Evolutionary conservation across 2,797 vertebrate genomes (phyloP).

Genomic region (Liasis olivaceus): DNA sequence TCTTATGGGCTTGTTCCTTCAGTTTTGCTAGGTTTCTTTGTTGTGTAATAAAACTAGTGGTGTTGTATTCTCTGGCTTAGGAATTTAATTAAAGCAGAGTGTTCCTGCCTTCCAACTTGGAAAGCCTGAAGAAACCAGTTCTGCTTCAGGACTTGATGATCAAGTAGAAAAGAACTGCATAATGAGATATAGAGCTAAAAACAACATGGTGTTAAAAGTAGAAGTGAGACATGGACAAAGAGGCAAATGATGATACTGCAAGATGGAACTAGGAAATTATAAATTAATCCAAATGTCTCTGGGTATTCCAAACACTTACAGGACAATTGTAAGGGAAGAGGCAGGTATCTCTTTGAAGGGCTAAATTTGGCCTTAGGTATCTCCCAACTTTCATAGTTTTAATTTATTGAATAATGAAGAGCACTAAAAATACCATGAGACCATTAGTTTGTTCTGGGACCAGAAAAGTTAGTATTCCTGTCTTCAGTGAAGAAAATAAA

Average conservation of each 20-base stretch:
- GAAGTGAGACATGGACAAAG: background rate
- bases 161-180: background rate
- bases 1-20: background rate
- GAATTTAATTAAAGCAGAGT: constrained; percentile 1
- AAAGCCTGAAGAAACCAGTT: background rate
- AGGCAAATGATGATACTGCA: background rate
- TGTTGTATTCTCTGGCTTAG: constrained; percentile 4
- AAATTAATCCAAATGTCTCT: background rate
- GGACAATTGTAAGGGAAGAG: background rate
- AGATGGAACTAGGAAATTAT: background rate
- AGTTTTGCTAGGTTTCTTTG: constrained; percentile 17
- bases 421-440: background rate
- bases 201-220: background rate
- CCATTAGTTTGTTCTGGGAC: background rate
- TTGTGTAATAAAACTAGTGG: constrained; percentile 7
- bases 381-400: background rate
- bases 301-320: background rate
- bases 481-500: background rate
- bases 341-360: background rate
- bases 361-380: background rate
- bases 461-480: background rate
- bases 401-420: background rate
- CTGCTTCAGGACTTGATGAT: background rate
- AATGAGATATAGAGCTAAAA: background rate
- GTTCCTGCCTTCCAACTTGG: background rate